These are phyloP conservation scores for Thalassaphorura encarpata DNA, from an alignment of 1,140 invertebrate genomes.

Conservation along the genomic window DNA sequence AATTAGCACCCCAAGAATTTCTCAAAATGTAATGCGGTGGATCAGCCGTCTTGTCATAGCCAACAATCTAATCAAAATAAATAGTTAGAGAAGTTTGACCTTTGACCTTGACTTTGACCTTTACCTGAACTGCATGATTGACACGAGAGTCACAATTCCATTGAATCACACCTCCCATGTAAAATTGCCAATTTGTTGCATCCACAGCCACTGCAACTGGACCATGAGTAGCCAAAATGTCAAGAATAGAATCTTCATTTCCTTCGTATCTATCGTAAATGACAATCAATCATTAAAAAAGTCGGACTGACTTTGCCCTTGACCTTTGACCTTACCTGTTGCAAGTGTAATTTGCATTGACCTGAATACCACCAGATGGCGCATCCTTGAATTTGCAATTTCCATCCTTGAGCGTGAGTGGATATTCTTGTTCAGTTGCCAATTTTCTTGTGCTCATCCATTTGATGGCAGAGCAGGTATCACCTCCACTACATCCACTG, in stretches of 20 bases:
- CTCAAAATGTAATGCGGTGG: constrained; percentile 73
- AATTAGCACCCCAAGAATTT: constrained; percentile 73
- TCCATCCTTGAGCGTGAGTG: constrained; percentile 49
- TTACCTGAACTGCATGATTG: constrained; percentile 65
- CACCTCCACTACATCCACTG: constrained; percentile 67
- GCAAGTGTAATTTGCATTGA: constrained; percentile 42
- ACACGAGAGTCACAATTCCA: constrained; percentile 59
- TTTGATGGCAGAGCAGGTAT: constrained; percentile 60
- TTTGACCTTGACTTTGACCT: neutral
- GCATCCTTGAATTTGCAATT: constrained; percentile 39
- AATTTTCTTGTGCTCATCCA: constrained; percentile 59
- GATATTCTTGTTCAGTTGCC: constrained; percentile 52
- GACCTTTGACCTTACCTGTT: constrained; percentile 40
- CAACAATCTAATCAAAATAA: constrained; percentile 52
- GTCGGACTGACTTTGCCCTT: neutral
- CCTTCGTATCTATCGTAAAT: constrained; percentile 59
- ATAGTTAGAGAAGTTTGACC: neutral
- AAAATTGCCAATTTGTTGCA: constrained; percentile 76
- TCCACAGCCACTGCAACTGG: constrained; percentile 71
- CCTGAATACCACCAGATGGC: constrained; percentile 32
- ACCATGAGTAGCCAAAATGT: constrained; percentile 53
- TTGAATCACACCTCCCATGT: constrained; percentile 73
- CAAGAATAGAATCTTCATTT: constrained; percentile 55
- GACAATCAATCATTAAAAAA: constrained; percentile 18
- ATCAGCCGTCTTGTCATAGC: constrained; percentile 60